These are phyloP conservation scores for Perognathus longimembris DNA, from an alignment of 2,113 vertebrate genomes.

Conservation along the genomic window DNA sequence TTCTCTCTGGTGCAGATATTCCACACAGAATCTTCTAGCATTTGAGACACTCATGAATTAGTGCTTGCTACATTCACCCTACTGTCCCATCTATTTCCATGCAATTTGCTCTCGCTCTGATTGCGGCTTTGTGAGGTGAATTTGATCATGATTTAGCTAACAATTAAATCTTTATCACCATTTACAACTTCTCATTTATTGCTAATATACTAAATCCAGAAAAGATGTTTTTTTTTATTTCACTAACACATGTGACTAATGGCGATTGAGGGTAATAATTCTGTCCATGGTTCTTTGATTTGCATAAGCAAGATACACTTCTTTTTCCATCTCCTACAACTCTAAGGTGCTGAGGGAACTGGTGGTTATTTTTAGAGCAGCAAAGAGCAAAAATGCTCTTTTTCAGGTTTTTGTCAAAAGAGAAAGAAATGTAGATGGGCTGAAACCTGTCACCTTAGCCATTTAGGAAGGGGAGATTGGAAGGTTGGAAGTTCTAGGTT, in stretches of 20 bases:
- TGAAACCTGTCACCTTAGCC: no score
- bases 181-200: background rate
- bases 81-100: background rate
- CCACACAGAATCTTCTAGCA: no score
- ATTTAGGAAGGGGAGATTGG: no score
- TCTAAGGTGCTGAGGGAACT: background rate
- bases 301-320: background rate
- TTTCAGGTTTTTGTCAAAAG: constrained; percentile 7
- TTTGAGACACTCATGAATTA: background rate
- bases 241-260: background rate
- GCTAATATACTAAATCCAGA: background rate
- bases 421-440: background rate
- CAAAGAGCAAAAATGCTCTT: background rate
- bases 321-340: background rate
- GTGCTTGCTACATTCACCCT: background rate
- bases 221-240: background rate
- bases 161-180: background rate
- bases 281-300: background rate
- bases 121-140: background rate
- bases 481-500: no score
- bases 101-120: background rate
- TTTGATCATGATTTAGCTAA: background rate
- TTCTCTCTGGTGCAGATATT: no score
- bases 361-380: constrained; percentile 29
- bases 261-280: background rate